Base-by-base conservation (phyloP, 2,888 invertebrate species). In the Barypeithes pellucidus region DNA sequence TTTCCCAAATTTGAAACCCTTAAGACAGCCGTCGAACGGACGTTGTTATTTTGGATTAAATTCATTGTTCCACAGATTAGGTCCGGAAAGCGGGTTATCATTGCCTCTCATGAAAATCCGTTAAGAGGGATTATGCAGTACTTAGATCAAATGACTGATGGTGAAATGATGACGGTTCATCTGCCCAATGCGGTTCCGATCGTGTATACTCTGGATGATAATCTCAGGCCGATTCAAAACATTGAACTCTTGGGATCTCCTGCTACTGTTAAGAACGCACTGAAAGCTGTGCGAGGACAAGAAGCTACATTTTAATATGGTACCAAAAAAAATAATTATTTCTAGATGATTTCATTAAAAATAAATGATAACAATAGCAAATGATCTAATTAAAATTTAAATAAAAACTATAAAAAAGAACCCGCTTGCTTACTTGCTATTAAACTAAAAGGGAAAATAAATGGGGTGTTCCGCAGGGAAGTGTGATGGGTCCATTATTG, bases 61-160 rank as follows among this genome's bases (percentile, higher is more conserved):
- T 91, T 92, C 52, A 92, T 98, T 87, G 91, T 97, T 81, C 92
- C 97, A 79, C 89, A 95, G 88, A 89, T 96, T 78, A 95, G 95
- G 83, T 93, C 91, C 81, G 95, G 95, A 62, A 94, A 94, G 82
- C 90, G 87, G 22, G 92, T 96, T 70, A 89, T 96, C 65, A 94
- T 96, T 81, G 95, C 95, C 59, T 95, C 95, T 41, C 96, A 96
- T 83, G 96, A 96, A 45, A 96, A 96, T 85, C 95, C 95, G 82
- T 89, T 95, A 59, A 88, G 96, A 80, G 95, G 95, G 74, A 94
- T 96, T 80, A 94, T 96, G 3, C 95, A 95, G 86, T 94, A 95
- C 88, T 91, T 83, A n/a, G 81, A 82, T 68, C 54, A 89, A 72
- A 88, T 94, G 80, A 89, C 89, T 50, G 92, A 93, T 80, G 91